Conservation (phyloP, 2,888 invertebrate genomes). For the Cerastoderma edule region DNA sequence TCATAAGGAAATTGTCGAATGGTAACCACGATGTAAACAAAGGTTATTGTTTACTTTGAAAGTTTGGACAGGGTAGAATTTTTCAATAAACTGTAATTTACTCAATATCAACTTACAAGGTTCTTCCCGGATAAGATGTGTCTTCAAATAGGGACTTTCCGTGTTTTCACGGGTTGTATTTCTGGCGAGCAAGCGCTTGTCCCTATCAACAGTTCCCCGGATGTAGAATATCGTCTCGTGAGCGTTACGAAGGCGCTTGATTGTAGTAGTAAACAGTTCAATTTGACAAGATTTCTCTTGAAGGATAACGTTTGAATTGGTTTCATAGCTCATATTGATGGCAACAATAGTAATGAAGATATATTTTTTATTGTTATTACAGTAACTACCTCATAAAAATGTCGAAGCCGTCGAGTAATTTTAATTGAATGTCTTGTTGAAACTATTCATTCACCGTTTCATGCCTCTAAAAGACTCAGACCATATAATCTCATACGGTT, state of each 20-base stretch:
- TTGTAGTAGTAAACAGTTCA: constrained; percentile 14
- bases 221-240: constrained; percentile 64
- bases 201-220: constrained; percentile 73
- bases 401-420: too few relatives aligned
- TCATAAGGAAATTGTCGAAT: background rate
- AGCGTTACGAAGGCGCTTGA: constrained; percentile 34
- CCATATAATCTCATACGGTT: too few relatives aligned
- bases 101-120: constrained; percentile 3
- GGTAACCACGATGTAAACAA: constrained; percentile 47
- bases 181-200: constrained; percentile 60
- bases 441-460: too few relatives aligned
- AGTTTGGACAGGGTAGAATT: too few relatives aligned
- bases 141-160: background rate
- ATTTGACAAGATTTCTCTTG: background rate
- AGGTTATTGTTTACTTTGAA: too few relatives aligned
- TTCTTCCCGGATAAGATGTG: too few relatives aligned
- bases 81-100: too few relatives aligned
- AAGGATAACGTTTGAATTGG: background rate
- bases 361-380: too few relatives aligned
- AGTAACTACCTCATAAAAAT: too few relatives aligned
- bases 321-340: background rate
- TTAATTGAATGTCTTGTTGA: too few relatives aligned
- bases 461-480: too few relatives aligned
- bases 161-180: constrained; percentile 8
- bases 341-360: too few relatives aligned